A percentile compares a stretch with the other conserved stretches of the same genome.
These are phyloP conservation scores for Dryas iulia DNA, from an alignment of 1,140 invertebrate genomes.

Conservation along the genomic window DNA sequence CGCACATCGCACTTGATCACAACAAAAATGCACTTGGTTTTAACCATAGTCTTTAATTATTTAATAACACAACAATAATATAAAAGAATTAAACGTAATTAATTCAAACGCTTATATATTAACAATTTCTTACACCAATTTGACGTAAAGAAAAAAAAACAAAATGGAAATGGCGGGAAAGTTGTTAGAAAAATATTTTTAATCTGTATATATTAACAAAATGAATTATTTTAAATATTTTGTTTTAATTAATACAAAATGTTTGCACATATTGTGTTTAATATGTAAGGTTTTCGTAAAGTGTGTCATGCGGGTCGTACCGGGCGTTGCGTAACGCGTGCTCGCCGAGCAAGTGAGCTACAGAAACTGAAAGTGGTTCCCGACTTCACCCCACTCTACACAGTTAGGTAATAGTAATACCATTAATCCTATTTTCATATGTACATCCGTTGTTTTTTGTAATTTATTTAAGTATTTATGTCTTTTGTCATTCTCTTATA, in stretches of 20 bases:
- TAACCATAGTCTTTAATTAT: conserved; percentile 45
- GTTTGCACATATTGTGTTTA: background rate
- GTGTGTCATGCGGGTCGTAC: conserved; percentile 65
- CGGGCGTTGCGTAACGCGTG: conserved; percentile 61
- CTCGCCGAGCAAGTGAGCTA: conserved; percentile 44
- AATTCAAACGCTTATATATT: background rate
- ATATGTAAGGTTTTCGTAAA: conserved; percentile 31
- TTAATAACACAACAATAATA: background rate
- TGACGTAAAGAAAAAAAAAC: conserved; percentile 22
- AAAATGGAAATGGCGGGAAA: conserved; percentile 24
- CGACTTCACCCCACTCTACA: conserved; percentile 48
- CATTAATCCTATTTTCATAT: conserved; percentile 65
- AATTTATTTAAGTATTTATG: background rate
- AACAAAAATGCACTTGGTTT: conserved; percentile 55
- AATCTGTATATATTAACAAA: background rate
- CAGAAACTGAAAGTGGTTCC: conserved; percentile 73
- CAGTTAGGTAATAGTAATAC: conserved; percentile 60
- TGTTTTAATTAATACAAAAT: background rate
- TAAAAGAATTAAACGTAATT: background rate
- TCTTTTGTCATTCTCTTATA: background rate
- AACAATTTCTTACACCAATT: background rate
- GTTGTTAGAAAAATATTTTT: background rate
- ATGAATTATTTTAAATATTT: background rate
- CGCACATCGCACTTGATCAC: conserved; percentile 57
- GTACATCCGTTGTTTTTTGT: conserved; percentile 39